Evolutionary conservation across 2,888 invertebrate genomes (phyloP), one percentile per base, ranked within the genome.

Genomic region (Caenorhabditis parvicauda): DNA sequence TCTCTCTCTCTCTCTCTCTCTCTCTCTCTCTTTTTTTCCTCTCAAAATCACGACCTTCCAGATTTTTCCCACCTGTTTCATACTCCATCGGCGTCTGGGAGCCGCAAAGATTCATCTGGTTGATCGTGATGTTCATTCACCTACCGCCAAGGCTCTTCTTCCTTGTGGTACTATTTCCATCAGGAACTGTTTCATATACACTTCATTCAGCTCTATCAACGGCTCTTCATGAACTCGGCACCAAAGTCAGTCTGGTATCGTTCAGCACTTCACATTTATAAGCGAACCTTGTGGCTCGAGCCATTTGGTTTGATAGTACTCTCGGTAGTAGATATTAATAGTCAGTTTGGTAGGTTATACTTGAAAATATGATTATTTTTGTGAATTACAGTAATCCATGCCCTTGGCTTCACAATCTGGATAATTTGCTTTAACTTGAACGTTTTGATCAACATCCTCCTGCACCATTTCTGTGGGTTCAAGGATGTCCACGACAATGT

Each of bases 51-150:
- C 7, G 24, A n/a, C 29, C 2, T 54, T 77, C 28, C 55, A 79
- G 79, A 42, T 51, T 64, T 1, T 55, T 79, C 12, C 79, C 79
- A 2, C 79, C 79, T 1, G 76, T 80, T 14, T 72, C 72, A 25
- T 79, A 80, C 45, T 72, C 71, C 3, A 79, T 79, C 24, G 79
- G 79, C 19, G 74, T 80, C 14, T 79, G 79, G 79, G 60, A 71
- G 39, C 79, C 79, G 17, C 79, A 79, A 50, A 71, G 69, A 45
- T 75, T 64, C 54, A 65, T 80, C 38, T 79, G 79, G 79, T 61
- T 80, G 44, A 51, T 74, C 46, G 64, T 79, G n/a, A 66, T 79
- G 68, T 65, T 71, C 38, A 41, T 73, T 24, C 79, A 79, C 49
- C 44, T 79, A 19, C 79, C 79, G 5, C 74, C 78, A 0, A 45